Evolutionary conservation across 2,113 vertebrate species (phyloP), one percentile per base, ranked within the genome.

Genomic region (Rhineura floridana): DNA sequence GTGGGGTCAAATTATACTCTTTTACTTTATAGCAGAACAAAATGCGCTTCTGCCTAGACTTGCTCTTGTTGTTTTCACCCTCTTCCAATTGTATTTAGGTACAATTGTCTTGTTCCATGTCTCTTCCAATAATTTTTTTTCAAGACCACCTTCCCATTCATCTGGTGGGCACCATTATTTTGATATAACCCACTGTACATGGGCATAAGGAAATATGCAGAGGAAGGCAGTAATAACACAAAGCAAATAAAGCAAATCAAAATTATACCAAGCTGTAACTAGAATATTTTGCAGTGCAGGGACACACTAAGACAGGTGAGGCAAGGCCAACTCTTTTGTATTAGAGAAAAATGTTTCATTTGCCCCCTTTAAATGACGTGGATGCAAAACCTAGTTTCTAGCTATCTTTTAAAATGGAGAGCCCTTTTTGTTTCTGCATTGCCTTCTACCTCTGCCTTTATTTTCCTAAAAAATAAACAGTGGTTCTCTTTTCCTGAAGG

Each of bases 401-500:
- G 94, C 81, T 97, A 93, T 92, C 83, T 83, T 90, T 87, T 92
- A 93, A 94, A 81, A 76, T 28, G 15, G 86, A 93, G 87, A 94
- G 87, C 93, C 85, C 95, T 65, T 93, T 87, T 94, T 82, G 89
- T 83, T 91, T 90, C 86, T 78, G 87, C 94, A 91, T 94, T 89
- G 94, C 91, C 94, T 96, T 95, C 97, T 96, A 95, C 96, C 96
- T 97, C 96, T 95, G 83, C 89, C 90, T 76, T 83, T 52, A 85
- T 28, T 86, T 91, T 89, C 17, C 90, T 86, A 65, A 91, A 84
- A 87, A 7, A 0, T 6, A 10, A 0, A 12, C 50, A 42, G 81
- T 0, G 23, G 78, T 87, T n/a, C 90, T 93, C 90, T 81, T 75
- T 55, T 73, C 88, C 65, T 72, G 12, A 59, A 89, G 86, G 88